Evolutionary conservation across 2,888 invertebrate genomes (phyloP).

Genomic region (Macrosiphum euphorbiae): DNA sequence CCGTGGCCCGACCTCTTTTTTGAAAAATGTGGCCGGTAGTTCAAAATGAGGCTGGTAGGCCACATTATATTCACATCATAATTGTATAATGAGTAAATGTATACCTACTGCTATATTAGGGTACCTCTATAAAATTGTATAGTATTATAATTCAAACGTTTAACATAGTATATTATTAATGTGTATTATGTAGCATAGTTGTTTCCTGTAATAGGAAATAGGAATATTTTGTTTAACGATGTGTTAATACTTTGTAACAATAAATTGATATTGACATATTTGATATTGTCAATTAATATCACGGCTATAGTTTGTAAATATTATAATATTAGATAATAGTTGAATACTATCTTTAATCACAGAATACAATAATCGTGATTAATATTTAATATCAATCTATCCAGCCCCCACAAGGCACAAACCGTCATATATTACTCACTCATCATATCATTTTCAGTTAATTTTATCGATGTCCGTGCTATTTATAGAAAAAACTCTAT

Average conservation of each 20-base stretch:
- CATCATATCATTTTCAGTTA: too few species aligned
- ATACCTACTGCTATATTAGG: constrained; percentile 2
- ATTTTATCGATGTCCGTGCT: too few species aligned
- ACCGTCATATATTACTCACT: background rate
- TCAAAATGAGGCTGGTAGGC: too few species aligned
- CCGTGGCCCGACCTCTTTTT: too few species aligned
- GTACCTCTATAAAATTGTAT: constrained; percentile 2
- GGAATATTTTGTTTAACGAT: background rate
- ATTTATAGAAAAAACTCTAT: too few species aligned
- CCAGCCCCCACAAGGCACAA: background rate
- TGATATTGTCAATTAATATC: background rate
- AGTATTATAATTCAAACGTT: background rate
- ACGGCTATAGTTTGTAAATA: background rate
- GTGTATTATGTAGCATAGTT: background rate
- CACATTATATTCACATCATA: too few species aligned
- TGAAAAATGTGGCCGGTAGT: too few species aligned
- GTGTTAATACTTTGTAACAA: background rate
- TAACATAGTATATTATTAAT: background rate
- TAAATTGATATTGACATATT: background rate
- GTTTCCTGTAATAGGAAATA: background rate
- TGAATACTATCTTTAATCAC: background rate
- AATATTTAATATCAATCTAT: background rate
- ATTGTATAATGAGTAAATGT: background rate
- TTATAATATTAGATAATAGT: too few species aligned
- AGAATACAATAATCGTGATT: too few species aligned